Conservation (phyloP, 2,113 vertebrate genomes). For the Gallinago undulata region DNA sequence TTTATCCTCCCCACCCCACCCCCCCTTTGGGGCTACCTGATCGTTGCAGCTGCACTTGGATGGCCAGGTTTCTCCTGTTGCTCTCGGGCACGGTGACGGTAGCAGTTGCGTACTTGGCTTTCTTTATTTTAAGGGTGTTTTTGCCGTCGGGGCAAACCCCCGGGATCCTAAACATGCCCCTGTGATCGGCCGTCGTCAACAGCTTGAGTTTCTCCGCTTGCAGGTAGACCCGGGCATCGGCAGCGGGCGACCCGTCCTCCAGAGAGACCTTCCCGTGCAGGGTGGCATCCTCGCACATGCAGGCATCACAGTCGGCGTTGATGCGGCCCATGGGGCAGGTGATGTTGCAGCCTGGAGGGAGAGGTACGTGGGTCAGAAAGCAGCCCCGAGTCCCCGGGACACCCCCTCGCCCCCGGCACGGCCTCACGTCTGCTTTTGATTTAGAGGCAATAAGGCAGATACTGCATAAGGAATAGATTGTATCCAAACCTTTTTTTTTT, state of each 20-base stretch:
- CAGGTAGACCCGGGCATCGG: conserved; percentile 79
- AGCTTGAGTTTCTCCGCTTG: conserved; percentile 74
- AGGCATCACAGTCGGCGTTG: conserved; percentile 87
- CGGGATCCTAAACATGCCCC: conserved; percentile 86
- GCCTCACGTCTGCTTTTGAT: not conserved
- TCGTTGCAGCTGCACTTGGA: conserved; percentile 85
- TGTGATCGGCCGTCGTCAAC: conserved; percentile 81
- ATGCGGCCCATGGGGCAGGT: conserved; percentile 84
- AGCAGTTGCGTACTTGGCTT: conserved; percentile 79
- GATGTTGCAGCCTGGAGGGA: conserved; percentile 81
- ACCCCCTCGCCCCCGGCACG: accelerated
- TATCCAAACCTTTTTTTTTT: not conserved
- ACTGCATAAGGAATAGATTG: not conserved
- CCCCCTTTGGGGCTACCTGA: conserved; percentile 78
- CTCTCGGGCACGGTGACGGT: conserved; percentile 71
- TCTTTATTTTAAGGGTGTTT: conserved; percentile 81
- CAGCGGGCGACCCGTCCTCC: conserved; percentile 81
- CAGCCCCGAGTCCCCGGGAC: not conserved
- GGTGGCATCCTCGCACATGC: conserved; percentile 87
- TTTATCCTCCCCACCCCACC: too few species aligned
- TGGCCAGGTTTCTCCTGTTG: conserved; percentile 73
- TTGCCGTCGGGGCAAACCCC: conserved; percentile 91
- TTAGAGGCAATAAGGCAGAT: conserved; percentile 28
- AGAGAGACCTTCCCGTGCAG: conserved; percentile 86
- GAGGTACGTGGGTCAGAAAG: not conserved